phyloP scores from a whole-genome alignment of 1,140 invertebrate species.

The Trissolcus basalis region DNA sequence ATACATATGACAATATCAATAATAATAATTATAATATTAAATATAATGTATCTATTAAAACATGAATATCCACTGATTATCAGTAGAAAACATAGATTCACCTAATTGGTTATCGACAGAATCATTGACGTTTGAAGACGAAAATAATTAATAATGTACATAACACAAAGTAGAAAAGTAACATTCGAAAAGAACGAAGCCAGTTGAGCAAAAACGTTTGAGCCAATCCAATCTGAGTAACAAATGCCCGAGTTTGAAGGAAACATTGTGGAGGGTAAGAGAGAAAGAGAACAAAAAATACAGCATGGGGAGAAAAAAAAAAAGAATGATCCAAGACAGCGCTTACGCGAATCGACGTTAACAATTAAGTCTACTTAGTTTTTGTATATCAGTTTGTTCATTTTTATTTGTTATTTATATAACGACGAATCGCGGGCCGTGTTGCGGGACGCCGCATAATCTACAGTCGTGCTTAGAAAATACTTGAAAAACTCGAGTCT shows the following conservation, averaged over 20 bases:
- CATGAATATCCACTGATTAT: neutral
- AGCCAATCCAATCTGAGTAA: slow-evolving; percentile 25
- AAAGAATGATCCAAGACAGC: slow-evolving; percentile 16
- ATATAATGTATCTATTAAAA: slow-evolving; percentile 17
- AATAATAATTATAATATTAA: slow-evolving; percentile 1
- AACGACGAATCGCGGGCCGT: too few species aligned
- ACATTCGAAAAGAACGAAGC: slow-evolving; percentile 17
- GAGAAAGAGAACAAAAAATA: slow-evolving; percentile 3
- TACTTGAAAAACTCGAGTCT: slow-evolving; percentile 72
- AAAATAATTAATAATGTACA: slow-evolving; percentile 8
- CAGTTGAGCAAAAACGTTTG: slow-evolving; percentile 30
- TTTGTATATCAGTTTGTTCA: slow-evolving; percentile 16
- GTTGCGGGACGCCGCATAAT: neutral
- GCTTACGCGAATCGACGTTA: slow-evolving; percentile 47
- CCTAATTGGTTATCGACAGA: neutral
- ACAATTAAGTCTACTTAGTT: slow-evolving; percentile 60
- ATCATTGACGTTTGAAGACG: slow-evolving; percentile 3
- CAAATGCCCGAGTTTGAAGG: slow-evolving; percentile 59
- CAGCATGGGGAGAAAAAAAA: slow-evolving; percentile 5
- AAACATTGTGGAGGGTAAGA: slow-evolving; percentile 1
- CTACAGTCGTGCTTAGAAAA: slow-evolving; percentile 72
- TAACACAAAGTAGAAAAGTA: slow-evolving; percentile 8
- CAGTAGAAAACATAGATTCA: neutral
- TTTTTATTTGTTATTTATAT: slow-evolving; percentile 11
- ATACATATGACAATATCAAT: slow-evolving; percentile 25